These are phyloP conservation scores for Nemapogon koenigi DNA, from an alignment of 2,888 invertebrate species.

Conservation along the genomic window DNA sequence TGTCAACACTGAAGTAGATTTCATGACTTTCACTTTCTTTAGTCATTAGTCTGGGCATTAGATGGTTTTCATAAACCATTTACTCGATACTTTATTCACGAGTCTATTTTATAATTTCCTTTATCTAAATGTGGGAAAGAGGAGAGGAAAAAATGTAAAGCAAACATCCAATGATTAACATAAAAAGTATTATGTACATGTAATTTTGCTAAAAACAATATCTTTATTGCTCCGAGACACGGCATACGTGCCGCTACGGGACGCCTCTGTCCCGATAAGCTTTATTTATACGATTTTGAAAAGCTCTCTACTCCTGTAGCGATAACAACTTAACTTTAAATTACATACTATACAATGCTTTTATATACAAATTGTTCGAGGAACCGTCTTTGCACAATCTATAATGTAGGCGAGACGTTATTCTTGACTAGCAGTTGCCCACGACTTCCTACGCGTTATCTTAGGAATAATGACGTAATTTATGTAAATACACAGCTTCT, in stretches of 20 bases:
- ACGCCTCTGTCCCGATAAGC: conserved; percentile 24
- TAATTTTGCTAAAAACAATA: conserved; percentile 17
- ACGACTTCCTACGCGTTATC: too few relatives aligned
- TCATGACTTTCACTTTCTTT: conserved; percentile 1
- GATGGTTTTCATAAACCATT: neutral
- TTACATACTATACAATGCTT: conserved; percentile 8
- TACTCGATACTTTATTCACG: neutral
- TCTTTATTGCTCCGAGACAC: conserved; percentile 21
- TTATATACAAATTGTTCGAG: too few relatives aligned
- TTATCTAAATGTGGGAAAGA: neutral
- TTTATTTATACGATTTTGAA: conserved; percentile 35
- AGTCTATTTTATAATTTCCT: neutral
- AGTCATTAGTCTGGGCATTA: neutral
- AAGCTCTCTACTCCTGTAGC: conserved; percentile 31
- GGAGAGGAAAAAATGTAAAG: too few relatives aligned
- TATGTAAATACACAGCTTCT: too few relatives aligned
- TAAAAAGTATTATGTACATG: conserved; percentile 4
- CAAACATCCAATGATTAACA: too few relatives aligned
- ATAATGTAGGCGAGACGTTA: too few relatives aligned
- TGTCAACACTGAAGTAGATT: too few relatives aligned
- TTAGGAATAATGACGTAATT: too few relatives aligned
- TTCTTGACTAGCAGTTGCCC: too few relatives aligned
- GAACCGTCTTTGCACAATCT: too few relatives aligned
- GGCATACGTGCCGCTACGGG: conserved; percentile 19
- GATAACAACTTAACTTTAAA: conserved; percentile 41